Base-by-base conservation (phyloP, 2,888 invertebrate species). In the Lasioglossum vierecki region DNA sequence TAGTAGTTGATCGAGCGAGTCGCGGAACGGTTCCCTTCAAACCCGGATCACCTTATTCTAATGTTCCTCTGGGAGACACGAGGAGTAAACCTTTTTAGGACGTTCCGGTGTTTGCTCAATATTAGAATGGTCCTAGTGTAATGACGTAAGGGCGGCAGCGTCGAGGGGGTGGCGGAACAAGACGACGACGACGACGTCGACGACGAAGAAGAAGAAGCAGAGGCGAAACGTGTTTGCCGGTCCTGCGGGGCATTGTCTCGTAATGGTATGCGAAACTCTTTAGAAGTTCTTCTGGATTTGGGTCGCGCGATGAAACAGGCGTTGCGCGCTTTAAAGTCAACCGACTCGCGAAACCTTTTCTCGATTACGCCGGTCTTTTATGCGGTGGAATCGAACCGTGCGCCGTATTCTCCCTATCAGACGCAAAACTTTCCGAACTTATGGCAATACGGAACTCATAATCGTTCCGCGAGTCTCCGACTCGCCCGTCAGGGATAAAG, bases 211-310 rank as follows among this genome's bases (percentile, higher is more conserved):
- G 35, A 60, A 22, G 68, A 77, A 70, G 79, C 60, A 15, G 44
- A 41, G 70, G 70, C 13, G 39, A 68, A 49, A 79, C 63, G 79
- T 82, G 84, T 82, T 63, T 72, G 74, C 74, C 22, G 72, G 72
- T 73, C 77, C 53, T 39, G 66, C 66, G 63, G 71, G 46, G 72
- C 76, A 80, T 81, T 84, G 81, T 84, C 82, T 72, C 76, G 68
- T 84, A 86, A 83, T 84, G 81, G 70, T 66, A 84, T 70, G 82
- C 81, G 82, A 80, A 70, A 84, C 68, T 78, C 68, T 81, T 82
- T 73, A 72, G 39, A 75, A 84, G 57, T 80, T 77, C 82, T 80
- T 76, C 39, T 68, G 78, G 83, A 88, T 83, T 88, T 86, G 76
- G 76, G 68, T 88, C 83, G 83, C 66, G 72, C 15, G n/a, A 5